Evolutionary conservation across 1,140 invertebrate species (phyloP).

Genomic region (Drosophila ohnishii): DNA sequence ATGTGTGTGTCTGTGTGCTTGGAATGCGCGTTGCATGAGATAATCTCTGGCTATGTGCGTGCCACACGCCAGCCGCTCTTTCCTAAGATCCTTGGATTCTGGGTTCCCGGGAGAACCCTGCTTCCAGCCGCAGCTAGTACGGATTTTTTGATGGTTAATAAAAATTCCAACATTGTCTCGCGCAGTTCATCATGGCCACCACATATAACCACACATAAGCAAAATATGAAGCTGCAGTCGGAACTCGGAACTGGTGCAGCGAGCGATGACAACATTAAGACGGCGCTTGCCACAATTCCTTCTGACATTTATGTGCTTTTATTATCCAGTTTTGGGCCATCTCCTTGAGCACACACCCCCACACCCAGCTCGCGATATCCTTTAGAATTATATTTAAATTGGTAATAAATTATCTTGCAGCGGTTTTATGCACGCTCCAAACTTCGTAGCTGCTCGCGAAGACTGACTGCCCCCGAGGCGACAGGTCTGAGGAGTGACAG

Average conservation of each 20-base stretch:
- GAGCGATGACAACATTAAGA: constrained; percentile 59
- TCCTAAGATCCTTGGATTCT: constrained; percentile 30
- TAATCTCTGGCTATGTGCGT: constrained; percentile 77
- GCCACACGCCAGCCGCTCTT: constrained; percentile 67
- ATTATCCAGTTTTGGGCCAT: constrained; percentile 23
- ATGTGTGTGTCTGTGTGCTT: constrained; percentile 22
- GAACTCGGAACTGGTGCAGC: constrained; percentile 24
- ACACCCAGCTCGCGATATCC: neutral
- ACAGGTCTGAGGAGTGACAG: constrained; percentile 57
- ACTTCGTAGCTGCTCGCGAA: constrained; percentile 20
- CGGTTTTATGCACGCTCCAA: constrained; percentile 17
- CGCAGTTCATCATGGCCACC: constrained; percentile 73
- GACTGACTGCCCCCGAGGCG: constrained; percentile 24
- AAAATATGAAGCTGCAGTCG: constrained; percentile 45
- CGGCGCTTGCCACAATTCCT: constrained; percentile 40
- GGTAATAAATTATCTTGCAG: constrained; percentile 40
- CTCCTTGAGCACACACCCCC: constrained; percentile 1
- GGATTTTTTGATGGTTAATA: constrained; percentile 81
- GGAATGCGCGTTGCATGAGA: constrained; percentile 78
- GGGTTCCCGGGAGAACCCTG: constrained; percentile 3
- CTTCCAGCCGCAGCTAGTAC: constrained; percentile 35
- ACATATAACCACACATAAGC: constrained; percentile 47
- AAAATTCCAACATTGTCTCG: constrained; percentile 81
- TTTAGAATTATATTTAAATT: constrained; percentile 43
- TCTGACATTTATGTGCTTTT: constrained; percentile 43